These are phyloP conservation scores for Toxotes chatareus DNA, from an alignment of 2,113 vertebrate species.

Conservation along the genomic window DNA sequence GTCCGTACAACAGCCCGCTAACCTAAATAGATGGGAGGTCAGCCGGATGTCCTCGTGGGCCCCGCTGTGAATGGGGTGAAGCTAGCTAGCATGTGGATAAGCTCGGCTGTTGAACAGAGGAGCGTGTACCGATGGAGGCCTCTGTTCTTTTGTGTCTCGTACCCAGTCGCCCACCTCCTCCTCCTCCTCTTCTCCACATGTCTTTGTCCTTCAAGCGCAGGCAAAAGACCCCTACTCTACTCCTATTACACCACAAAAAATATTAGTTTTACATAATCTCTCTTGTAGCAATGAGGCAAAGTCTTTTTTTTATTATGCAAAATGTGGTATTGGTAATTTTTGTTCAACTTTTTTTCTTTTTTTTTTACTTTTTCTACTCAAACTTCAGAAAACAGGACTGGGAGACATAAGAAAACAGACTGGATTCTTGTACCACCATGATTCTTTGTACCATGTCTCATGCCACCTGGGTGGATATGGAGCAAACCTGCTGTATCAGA, in stretches of 20 bases:
- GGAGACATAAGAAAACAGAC: no score
- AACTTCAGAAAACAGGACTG: no score
- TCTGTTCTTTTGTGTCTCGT: slow-evolving; percentile 63
- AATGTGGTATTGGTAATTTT: background rate
- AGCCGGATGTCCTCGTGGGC: slow-evolving; percentile 36
- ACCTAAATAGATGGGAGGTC: slow-evolving; percentile 43
- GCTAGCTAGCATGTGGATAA: slow-evolving; percentile 66
- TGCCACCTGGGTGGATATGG: no score
- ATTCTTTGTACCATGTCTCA: no score
- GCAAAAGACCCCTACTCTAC: slow-evolving; percentile 8
- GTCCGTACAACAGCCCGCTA: slow-evolving; percentile 24
- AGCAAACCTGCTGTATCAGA: no score
- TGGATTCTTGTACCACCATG: no score
- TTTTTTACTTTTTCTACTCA: no score
- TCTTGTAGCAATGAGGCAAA: background rate
- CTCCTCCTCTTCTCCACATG: slow-evolving; percentile 1
- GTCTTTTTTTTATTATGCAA: background rate
- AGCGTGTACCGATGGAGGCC: slow-evolving; percentile 35
- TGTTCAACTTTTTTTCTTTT: no score
- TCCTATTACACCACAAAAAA: slow-evolving; percentile 5
- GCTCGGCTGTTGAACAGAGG: slow-evolving; percentile 50
- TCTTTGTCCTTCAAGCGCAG: slow-evolving; percentile 60
- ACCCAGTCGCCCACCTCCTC: slow-evolving; percentile 31
- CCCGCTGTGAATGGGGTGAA: slow-evolving; percentile 46
- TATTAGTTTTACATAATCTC: background rate